These are phyloP conservation scores for Ianthella basta DNA, from an alignment of 37 sponge, comb jelly and placozoan species.

Conservation along the genomic window DNA sequence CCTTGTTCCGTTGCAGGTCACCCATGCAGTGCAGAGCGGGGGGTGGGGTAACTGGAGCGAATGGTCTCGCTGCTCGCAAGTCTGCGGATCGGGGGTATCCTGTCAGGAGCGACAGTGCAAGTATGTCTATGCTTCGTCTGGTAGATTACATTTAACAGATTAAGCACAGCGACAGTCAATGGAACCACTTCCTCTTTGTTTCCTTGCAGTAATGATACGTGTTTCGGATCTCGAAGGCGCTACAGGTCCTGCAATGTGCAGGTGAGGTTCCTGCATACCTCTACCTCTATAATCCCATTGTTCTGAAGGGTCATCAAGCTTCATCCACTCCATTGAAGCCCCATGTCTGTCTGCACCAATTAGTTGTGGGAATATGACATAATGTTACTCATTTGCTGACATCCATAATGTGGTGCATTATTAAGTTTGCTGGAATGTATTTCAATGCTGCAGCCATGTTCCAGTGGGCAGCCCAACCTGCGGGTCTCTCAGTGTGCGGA, in stretches of 20 bases:
- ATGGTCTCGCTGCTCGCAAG: constrained; percentile 59
- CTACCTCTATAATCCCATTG: not conserved
- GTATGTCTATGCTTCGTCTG: constrained; percentile 26
- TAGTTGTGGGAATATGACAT: too few relatives aligned
- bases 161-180: too few relatives aligned
- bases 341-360: too few relatives aligned
- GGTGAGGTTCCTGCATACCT: constrained; percentile 18
- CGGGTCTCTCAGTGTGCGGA: too few relatives aligned
- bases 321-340: too few relatives aligned
- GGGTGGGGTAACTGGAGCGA: constrained; percentile 55
- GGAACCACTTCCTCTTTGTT: too few relatives aligned
- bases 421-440: too few relatives aligned
- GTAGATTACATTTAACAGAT: too few relatives aligned
- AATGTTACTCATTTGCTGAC: too few relatives aligned
- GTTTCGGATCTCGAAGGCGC: not conserved
- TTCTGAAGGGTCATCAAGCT: not conserved
- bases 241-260: constrained; percentile 58
- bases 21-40: not conserved
- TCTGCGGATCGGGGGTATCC: constrained; percentile 67
- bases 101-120: constrained; percentile 36
- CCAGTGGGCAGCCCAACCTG: too few relatives aligned
- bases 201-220: not conserved
- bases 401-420: too few relatives aligned
- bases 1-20: not conserved
- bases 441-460: too few relatives aligned